Evolutionary conservation across 2,888 invertebrate genomes (phyloP).

Genomic region (Chamaedrilus cognettii): DNA sequence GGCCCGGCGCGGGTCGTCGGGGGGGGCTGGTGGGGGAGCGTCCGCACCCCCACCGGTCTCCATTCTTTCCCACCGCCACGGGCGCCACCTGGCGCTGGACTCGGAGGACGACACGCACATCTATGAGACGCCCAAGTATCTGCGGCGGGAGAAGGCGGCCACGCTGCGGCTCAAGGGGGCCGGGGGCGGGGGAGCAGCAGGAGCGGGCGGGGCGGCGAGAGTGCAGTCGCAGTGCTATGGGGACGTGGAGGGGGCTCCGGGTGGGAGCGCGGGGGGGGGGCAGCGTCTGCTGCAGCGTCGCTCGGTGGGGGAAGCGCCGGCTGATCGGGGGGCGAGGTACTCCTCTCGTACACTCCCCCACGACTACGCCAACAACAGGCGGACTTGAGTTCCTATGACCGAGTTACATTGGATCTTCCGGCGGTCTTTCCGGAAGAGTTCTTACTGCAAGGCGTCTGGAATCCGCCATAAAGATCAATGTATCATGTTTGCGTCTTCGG

Average conservation of each 20-base stretch:
- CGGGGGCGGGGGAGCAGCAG: too few species aligned
- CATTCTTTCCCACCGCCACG: background rate
- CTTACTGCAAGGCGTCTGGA: too few species aligned
- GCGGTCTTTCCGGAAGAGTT: too few species aligned
- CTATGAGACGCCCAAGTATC: constrained; percentile 28
- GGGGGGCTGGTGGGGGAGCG: background rate
- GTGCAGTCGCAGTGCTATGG: constrained; percentile 10
- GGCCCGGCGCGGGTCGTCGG: constrained; percentile 12
- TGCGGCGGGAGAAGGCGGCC: constrained; percentile 27
- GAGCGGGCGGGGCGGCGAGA: too few species aligned
- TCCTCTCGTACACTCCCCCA: too few species aligned
- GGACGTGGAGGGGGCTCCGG: too few species aligned
- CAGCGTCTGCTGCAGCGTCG: background rate
- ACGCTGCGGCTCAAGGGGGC: constrained; percentile 23
- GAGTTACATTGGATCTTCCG: too few species aligned
- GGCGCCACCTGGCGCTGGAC: background rate
- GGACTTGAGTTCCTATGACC: too few species aligned
- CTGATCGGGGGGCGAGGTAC: background rate
- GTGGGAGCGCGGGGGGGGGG: background rate
- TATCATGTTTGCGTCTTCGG: too few species aligned
- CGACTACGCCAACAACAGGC: too few species aligned
- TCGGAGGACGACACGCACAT: constrained; percentile 26
- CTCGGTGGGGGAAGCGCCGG: background rate
- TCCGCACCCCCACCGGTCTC: background rate
- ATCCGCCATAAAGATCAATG: too few species aligned